A percentile compares a stretch with the other conserved stretches of the same genome.
These are phyloP conservation scores for Podocnemis expansa DNA, from an alignment of 2,113 vertebrate genomes.

Conservation along the genomic window DNA sequence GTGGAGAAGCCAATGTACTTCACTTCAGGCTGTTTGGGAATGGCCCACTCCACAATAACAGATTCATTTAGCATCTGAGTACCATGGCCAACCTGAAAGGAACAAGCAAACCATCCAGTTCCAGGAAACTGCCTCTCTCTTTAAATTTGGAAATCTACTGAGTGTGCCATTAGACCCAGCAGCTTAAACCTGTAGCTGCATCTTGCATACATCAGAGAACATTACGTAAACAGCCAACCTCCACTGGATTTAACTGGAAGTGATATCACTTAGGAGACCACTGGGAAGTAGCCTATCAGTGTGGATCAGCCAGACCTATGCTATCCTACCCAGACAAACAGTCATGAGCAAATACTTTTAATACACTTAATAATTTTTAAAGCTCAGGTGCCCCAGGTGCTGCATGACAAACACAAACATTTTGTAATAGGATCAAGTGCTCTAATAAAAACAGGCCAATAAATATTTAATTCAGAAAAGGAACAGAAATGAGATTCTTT, in stretches of 20 bases:
- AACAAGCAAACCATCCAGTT: conserved; percentile 7
- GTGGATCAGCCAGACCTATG: not conserved
- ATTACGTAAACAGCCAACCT: rapidly evolving
- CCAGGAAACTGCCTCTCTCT: not conserved
- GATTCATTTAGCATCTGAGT: conserved; percentile 85
- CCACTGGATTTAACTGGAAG: not conserved
- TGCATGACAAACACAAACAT: rapidly evolving
- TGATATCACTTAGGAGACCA: not conserved
- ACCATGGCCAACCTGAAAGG: conserved; percentile 88
- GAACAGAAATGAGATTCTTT: not conserved
- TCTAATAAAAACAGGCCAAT: not conserved
- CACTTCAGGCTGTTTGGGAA: conserved; percentile 81
- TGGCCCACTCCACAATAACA: conserved; percentile 86
- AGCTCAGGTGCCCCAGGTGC: not conserved
- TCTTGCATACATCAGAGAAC: not conserved
- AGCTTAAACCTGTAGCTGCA: not conserved
- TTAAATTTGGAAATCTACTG: not conserved
- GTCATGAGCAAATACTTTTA: not conserved
- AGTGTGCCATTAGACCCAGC: rapidly evolving
- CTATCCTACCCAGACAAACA: not conserved
- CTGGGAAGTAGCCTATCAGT: no score
- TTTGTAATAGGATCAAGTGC: not conserved
- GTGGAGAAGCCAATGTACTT: conserved; percentile 94
- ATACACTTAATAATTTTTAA: not conserved
- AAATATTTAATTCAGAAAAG: not conserved